Conservation (phyloP, 2,113 vertebrate genomes). For the Istiophorus platypterus region DNA sequence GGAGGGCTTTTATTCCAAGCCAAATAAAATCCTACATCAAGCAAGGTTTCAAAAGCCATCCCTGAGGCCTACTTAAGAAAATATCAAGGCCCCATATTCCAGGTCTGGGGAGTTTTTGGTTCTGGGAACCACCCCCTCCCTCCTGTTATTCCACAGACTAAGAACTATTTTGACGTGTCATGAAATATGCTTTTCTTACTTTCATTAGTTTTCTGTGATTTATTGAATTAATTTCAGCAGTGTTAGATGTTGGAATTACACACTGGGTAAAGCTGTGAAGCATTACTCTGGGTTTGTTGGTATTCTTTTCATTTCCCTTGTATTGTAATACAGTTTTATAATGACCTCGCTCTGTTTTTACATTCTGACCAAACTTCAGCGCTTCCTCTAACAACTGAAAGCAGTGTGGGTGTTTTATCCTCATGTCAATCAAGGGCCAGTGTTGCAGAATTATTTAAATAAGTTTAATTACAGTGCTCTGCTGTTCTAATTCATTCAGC, state of each 20-base stretch:
- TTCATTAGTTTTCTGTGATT: constrained; percentile 67
- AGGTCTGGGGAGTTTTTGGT: constrained; percentile 57
- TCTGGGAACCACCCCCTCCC: constrained; percentile 65
- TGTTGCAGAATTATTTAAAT: constrained; percentile 35
- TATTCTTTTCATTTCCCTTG: background rate
- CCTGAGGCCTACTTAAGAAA: constrained; percentile 78
- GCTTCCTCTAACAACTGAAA: background rate
- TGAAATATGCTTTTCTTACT: constrained; percentile 62
- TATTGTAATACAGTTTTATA: constrained; percentile 26
- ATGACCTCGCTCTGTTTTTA: constrained; percentile 7
- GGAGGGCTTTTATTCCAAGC: constrained; percentile 79
- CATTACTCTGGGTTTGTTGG: background rate
- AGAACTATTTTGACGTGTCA: constrained; percentile 58
- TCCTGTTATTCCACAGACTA: constrained; percentile 64
- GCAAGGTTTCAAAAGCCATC: constrained; percentile 71
- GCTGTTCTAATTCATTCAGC: constrained; percentile 26
- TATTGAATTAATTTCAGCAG: constrained; percentile 55
- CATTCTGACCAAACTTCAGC: background rate
- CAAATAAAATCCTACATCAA: constrained; percentile 83
- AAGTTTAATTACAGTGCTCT: constrained; percentile 47
- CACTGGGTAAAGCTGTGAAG: background rate
- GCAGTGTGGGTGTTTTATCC: constrained; percentile 10
- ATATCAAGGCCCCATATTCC: constrained; percentile 71
- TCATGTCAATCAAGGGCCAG: constrained; percentile 24
- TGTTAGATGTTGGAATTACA: constrained; percentile 30